A percentile compares a stretch with the other conserved stretches of the same genome.
These are phyloP conservation scores for Drosophila ohnishii DNA, from an alignment of 1,140 invertebrate genomes.

Conservation along the genomic window DNA sequence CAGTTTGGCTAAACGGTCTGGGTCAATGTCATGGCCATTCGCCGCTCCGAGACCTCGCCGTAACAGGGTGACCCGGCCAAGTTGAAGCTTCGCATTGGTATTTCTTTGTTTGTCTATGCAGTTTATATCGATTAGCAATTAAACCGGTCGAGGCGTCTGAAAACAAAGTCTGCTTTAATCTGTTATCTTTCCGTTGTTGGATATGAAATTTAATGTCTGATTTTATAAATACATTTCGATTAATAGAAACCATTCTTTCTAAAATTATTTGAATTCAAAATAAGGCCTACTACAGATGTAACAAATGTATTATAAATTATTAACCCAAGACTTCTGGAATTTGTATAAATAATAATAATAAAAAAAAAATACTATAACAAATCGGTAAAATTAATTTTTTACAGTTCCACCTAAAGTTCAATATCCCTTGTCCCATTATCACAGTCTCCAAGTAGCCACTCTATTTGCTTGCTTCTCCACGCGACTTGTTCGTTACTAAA, in stretches of 20 bases:
- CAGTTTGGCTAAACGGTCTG: constrained; percentile 23
- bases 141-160: constrained; percentile 17
- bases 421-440: constrained; percentile 3
- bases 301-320: neutral
- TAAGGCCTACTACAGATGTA: neutral
- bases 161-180: neutral
- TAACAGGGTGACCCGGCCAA: constrained; percentile 44
- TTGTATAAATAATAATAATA: neutral
- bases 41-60: constrained; percentile 11
- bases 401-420: constrained; percentile 3
- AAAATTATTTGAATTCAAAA: neutral
- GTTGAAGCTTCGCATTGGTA: constrained; percentile 4
- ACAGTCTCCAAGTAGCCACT: neutral
- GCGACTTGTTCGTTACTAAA: constrained; percentile 8
- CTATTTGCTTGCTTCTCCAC: constrained; percentile 5
- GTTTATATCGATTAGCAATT: constrained; percentile 19
- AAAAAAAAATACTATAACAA: neutral
- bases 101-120: constrained; percentile 26
- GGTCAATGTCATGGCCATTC: constrained; percentile 54
- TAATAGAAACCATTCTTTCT: neutral
- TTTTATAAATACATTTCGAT: neutral
- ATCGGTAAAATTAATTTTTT: neutral
- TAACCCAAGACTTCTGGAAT: neutral
- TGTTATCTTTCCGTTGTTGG: neutral
- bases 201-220: neutral